Percentiles rank a stretch among this genome's conserved stretches.
phyloP scores from a whole-genome alignment of 1,140 invertebrate species.

The Polypedilum pembai region DNA sequence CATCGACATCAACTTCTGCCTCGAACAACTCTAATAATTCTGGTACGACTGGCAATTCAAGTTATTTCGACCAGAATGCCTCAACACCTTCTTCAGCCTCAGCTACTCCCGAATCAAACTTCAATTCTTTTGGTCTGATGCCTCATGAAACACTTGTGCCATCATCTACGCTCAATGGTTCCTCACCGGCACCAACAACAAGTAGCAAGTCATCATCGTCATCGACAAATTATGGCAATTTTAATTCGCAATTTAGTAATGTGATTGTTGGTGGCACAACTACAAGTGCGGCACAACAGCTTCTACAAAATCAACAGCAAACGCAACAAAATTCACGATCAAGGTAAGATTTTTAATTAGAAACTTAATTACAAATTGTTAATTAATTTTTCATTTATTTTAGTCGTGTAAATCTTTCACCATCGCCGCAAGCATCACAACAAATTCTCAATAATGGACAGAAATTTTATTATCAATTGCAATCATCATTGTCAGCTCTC shows the following conservation, averaged over 20 bases:
- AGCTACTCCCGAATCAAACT: neutral
- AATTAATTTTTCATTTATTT: neutral
- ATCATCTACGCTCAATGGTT: slow-evolving; percentile 53
- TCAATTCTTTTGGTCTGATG: slow-evolving; percentile 65
- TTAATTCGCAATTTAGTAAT: slow-evolving; percentile 54
- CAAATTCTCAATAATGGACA: slow-evolving; percentile 25
- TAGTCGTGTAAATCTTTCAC: neutral
- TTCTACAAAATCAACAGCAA: neutral
- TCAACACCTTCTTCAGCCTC: slow-evolving; percentile 4
- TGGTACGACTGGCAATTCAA: neutral
- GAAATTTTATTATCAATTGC: slow-evolving; percentile 20
- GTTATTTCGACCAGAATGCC: neutral
- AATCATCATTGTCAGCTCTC: slow-evolving; percentile 5
- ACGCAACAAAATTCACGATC: neutral
- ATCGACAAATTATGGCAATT: slow-evolving; percentile 54
- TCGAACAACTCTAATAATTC: neutral
- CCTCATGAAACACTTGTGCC: slow-evolving; percentile 67
- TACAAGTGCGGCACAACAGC: neutral
- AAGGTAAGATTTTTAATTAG: neutral
- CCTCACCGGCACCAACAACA: slow-evolving; percentile 41
- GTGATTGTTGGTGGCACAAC: neutral
- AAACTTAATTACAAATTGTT: neutral
- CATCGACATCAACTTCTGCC: neutral
- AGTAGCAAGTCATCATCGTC: slow-evolving; percentile 33
- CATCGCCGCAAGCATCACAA: slow-evolving; percentile 1